Conservation (phyloP, 2,888 invertebrate species). For the Thereva unica region DNA sequence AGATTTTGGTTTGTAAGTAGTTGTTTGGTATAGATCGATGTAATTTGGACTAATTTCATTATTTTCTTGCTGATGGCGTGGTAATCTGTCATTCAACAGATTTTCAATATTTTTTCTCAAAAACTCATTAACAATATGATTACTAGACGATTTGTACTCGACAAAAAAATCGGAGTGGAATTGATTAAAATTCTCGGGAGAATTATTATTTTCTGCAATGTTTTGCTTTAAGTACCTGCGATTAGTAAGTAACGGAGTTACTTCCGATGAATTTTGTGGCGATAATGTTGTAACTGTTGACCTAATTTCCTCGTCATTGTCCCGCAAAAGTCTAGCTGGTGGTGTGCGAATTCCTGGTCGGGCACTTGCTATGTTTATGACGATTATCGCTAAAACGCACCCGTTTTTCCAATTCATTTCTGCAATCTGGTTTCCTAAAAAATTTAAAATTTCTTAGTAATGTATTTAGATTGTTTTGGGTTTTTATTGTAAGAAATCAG, state of each 20-base stretch:
- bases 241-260: constrained; percentile 35
- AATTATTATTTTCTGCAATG: constrained; percentile 17
- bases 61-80: not conserved
- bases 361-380: not conserved
- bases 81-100: constrained; percentile 35
- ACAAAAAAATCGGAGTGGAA: constrained; percentile 27
- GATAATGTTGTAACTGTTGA: not conserved
- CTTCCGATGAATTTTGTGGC: constrained; percentile 16
- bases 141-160: constrained; percentile 40
- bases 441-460: not conserved
- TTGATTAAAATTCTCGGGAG: too few relatives aligned
- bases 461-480: not conserved
- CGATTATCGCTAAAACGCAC: constrained; percentile 2
- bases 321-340: constrained; percentile 33
- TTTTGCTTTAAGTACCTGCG: constrained; percentile 42
- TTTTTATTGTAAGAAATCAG: too few relatives aligned
- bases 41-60: constrained; percentile 3
- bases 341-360: constrained; percentile 39
- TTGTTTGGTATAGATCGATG: too few relatives aligned
- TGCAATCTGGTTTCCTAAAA: constrained; percentile 4
- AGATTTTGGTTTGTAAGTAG: too few relatives aligned
- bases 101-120: constrained; percentile 38
- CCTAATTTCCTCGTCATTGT: not conserved
- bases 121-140: constrained; percentile 43
- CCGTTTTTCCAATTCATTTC: constrained; percentile 31